phyloP scores from a whole-genome alignment of 2,888 invertebrate species.

The Eustalomyia histrio region DNA sequence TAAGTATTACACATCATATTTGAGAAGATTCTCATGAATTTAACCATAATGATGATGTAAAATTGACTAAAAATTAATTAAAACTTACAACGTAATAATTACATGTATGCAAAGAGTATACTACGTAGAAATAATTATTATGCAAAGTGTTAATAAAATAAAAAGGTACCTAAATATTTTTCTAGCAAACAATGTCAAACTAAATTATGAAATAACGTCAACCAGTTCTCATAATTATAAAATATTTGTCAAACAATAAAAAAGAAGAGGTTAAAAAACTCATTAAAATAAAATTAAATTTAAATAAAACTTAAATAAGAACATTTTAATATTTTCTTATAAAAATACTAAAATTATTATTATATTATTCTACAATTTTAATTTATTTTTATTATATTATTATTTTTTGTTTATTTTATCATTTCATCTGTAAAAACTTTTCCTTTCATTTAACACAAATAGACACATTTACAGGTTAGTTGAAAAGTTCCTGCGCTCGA shows the following conservation, averaged over 20 bases:
- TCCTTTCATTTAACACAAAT: too few species aligned
- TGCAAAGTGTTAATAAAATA: slow-evolving; percentile 2
- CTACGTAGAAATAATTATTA: neutral
- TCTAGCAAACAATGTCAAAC: neutral
- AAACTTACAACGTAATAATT: neutral
- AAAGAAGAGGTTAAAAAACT: neutral
- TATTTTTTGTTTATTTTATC: neutral
- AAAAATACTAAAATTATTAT: neutral
- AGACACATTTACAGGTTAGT: too few species aligned
- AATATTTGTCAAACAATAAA: neutral
- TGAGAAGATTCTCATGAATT: neutral
- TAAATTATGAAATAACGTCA: neutral
- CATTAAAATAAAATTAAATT: neutral
- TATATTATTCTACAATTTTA: neutral
- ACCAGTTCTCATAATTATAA: slow-evolving; percentile 1
- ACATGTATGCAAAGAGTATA: neutral
- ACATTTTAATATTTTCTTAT: too few species aligned
- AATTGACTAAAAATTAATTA: too few species aligned
- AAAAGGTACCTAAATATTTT: neutral
- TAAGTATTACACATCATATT: neutral
- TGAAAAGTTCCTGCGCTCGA: too few species aligned
- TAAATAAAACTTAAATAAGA: neutral
- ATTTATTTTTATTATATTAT: neutral
- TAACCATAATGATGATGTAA: neutral
- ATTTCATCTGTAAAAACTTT: too few species aligned